Percentiles rank a stretch among this genome's conserved stretches.
Evolutionary conservation across 2,113 vertebrate species (phyloP).

Genomic region (Macquaria australasica): DNA sequence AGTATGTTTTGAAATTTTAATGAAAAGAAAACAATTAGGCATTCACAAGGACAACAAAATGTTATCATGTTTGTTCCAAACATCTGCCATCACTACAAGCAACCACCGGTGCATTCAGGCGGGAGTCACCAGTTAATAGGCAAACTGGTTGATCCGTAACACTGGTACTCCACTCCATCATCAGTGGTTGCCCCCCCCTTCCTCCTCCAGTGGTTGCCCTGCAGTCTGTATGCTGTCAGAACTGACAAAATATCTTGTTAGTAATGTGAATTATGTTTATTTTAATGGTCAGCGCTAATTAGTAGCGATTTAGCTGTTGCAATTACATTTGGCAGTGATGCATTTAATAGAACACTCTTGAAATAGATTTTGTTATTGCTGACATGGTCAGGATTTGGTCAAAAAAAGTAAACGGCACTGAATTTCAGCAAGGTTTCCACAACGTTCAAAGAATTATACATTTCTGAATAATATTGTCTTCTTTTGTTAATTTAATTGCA

Average conservation of each 20-base stretch:
- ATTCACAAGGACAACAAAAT: slow-evolving; percentile 16
- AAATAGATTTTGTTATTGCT: slow-evolving; percentile 18
- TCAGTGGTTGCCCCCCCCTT: background rate
- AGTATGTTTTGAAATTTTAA: background rate
- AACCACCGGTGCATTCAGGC: slow-evolving; percentile 10
- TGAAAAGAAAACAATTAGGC: background rate
- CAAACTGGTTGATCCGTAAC: slow-evolving; percentile 44
- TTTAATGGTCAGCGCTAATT: slow-evolving; percentile 38
- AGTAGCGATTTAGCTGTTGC: slow-evolving; percentile 25
- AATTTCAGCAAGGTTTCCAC: background rate
- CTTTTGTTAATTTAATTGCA: slow-evolving; percentile 2
- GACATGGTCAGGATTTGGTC: slow-evolving; percentile 8
- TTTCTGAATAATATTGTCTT: background rate
- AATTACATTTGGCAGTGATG: slow-evolving; percentile 53
- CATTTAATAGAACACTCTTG: slow-evolving; percentile 17
- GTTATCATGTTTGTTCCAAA: slow-evolving; percentile 11
- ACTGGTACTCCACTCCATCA: slow-evolving; percentile 7
- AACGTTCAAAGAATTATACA: background rate
- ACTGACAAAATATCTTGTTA: slow-evolving; percentile 37
- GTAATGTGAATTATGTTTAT: slow-evolving; percentile 32
- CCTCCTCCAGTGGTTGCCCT: background rate
- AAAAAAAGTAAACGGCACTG: background rate
- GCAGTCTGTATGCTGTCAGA: slow-evolving; percentile 32
- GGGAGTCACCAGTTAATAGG: slow-evolving; percentile 15
- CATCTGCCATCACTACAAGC: slow-evolving; percentile 20